Evolutionary conservation across 2,888 invertebrate species (phyloP).

Genomic region (Agrotis puta): DNA sequence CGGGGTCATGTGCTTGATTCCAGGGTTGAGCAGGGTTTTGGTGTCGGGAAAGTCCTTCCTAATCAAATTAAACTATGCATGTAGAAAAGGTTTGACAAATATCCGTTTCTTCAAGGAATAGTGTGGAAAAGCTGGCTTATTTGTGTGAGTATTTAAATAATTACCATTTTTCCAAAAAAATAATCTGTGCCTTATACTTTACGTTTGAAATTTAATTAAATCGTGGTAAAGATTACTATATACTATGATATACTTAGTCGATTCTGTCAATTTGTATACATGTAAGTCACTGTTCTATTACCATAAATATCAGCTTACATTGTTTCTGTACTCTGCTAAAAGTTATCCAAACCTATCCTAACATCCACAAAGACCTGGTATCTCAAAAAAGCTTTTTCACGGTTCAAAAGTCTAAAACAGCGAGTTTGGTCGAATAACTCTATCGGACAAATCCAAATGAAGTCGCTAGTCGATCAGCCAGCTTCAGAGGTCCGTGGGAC

Average conservation of each 20-base stretch:
- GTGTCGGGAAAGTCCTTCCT: background rate
- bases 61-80: background rate
- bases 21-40: background rate
- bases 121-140: background rate
- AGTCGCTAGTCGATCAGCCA: conserved; percentile 44
- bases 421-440: conserved; percentile 37
- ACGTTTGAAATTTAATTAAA: no score
- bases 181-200: no score
- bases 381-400: conserved; percentile 38
- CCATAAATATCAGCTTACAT: background rate
- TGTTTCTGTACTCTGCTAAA: background rate
- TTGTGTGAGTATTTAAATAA: no score
- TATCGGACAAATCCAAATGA: conserved; percentile 56
- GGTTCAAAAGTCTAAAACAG: conserved; percentile 36
- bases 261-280: no score
- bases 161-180: no score
- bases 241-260: no score
- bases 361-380: conserved; percentile 16
- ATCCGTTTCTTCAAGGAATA: background rate
- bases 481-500: conserved; percentile 21
- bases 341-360: background rate
- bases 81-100: background rate
- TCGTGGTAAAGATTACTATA: no score
- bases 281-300: no score
- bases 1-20: conserved; percentile 2